Conservation (phyloP, 2,888 invertebrate genomes). For the Trachelus troglodyta region DNA sequence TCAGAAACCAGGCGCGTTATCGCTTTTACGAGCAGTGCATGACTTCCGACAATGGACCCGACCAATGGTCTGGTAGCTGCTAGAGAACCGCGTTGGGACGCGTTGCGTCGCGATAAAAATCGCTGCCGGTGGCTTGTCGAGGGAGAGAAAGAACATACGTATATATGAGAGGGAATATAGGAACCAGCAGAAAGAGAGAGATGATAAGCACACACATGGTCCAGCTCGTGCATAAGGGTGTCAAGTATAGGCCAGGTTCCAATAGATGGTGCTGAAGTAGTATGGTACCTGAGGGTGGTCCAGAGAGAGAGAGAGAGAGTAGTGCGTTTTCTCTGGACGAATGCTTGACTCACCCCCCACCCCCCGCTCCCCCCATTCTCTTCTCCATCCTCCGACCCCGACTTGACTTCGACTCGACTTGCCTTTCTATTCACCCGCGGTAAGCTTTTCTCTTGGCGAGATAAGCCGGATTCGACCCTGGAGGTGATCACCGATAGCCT, state of each 20-base stretch:
- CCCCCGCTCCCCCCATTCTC: no score
- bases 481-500: constrained; percentile 57
- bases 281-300: not conserved
- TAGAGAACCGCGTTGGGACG: not conserved
- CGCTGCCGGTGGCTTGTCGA: not conserved
- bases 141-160: not conserved
- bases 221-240: not conserved
- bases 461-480: constrained; percentile 54
- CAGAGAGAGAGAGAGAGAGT: not conserved
- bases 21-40: constrained; percentile 48
- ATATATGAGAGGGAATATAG: not conserved
- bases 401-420: not conserved
- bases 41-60: constrained; percentile 45
- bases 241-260: not conserved
- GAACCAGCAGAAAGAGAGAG: not conserved
- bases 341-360: not conserved
- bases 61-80: constrained; percentile 28
- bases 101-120: not conserved
- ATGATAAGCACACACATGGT: not conserved
- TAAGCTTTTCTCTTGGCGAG: constrained; percentile 46
- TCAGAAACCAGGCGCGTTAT: constrained; percentile 37
- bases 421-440: constrained; percentile 23
- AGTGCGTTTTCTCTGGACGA: not conserved
- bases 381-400: not conserved
- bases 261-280: not conserved